These are phyloP conservation scores for Drosophila pseudotalamancana DNA, from an alignment of 2,888 invertebrate species.

Conservation along the genomic window DNA sequence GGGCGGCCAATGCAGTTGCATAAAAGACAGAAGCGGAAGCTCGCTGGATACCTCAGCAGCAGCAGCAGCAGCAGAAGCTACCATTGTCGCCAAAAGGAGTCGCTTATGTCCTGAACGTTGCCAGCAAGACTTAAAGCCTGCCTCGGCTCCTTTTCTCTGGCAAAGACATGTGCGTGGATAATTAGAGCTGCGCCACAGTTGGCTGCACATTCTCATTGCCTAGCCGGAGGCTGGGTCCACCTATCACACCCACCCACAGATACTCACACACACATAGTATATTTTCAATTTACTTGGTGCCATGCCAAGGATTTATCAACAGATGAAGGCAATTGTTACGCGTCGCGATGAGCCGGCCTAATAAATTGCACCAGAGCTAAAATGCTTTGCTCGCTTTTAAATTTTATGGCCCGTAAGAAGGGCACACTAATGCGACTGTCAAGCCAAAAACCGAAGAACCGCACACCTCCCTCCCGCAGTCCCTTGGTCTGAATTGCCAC, in stretches of 20 bases:
- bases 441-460: constrained; percentile 31
- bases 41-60: constrained; percentile 61
- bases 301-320: constrained; percentile 79
- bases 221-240: constrained; percentile 26
- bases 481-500: constrained; percentile 46
- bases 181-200: constrained; percentile 76
- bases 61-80: constrained; percentile 6
- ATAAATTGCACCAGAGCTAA: constrained; percentile 78
- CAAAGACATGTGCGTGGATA: constrained; percentile 76
- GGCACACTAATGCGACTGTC: constrained; percentile 69
- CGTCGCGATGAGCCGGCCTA: constrained; percentile 72
- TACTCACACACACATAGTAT: constrained; percentile 40
- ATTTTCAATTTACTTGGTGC: constrained; percentile 78
- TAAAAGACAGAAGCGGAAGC: constrained; percentile 78
- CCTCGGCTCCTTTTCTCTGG: constrained; percentile 6
- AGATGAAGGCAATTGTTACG: constrained; percentile 79
- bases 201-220: constrained; percentile 66
- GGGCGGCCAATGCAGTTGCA: constrained; percentile 79
- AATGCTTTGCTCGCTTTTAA: constrained; percentile 80
- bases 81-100: constrained; percentile 34
- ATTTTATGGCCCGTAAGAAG: constrained; percentile 79
- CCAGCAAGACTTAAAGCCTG: constrained; percentile 49
- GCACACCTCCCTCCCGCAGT: constrained; percentile 4
- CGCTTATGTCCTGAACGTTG: constrained; percentile 29
- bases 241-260: constrained; percentile 20